Evolutionary conservation across 2,113 vertebrate genomes (phyloP).

Genomic region (Helogale parvula): DNA sequence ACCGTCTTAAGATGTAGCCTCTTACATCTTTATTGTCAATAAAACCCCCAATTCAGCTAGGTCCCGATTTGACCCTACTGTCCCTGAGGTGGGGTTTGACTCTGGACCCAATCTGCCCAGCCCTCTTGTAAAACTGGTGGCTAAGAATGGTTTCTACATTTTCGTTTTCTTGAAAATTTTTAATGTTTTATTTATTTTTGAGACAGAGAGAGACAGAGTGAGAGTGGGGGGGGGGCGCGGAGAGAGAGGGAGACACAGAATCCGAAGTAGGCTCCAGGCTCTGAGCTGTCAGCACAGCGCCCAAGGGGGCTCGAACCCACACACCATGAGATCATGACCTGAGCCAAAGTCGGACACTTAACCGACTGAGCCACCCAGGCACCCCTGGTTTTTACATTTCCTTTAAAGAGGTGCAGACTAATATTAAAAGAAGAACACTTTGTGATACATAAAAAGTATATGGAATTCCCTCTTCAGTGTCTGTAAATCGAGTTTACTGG

Average conservation of each 20-base stretch:
- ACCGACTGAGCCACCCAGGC: too few species aligned
- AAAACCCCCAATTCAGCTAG: not conserved
- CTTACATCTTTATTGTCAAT: not conserved
- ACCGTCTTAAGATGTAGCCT: not conserved
- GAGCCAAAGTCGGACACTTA: too few species aligned
- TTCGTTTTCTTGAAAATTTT: not conserved
- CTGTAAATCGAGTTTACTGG: not conserved
- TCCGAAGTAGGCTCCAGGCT: too few species aligned
- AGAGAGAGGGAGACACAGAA: too few species aligned
- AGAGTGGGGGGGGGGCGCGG: too few species aligned
- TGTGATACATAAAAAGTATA: not conserved
- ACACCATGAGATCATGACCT: too few species aligned
- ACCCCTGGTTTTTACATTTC: not conserved
- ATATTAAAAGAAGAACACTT: not conserved
- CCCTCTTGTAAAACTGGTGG: not conserved
- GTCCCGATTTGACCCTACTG: not conserved
- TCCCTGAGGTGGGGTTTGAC: not conserved
- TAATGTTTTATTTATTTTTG: too few species aligned
- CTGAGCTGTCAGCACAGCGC: too few species aligned
- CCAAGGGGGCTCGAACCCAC: too few species aligned
- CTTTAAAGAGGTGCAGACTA: not conserved
- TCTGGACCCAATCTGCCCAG: not conserved
- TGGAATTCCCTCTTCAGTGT: not conserved
- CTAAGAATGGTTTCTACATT: not conserved
- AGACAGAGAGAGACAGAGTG: too few species aligned